Conservation (phyloP, 2,113 vertebrate species). For the Hippocampus abdominalis region DNA sequence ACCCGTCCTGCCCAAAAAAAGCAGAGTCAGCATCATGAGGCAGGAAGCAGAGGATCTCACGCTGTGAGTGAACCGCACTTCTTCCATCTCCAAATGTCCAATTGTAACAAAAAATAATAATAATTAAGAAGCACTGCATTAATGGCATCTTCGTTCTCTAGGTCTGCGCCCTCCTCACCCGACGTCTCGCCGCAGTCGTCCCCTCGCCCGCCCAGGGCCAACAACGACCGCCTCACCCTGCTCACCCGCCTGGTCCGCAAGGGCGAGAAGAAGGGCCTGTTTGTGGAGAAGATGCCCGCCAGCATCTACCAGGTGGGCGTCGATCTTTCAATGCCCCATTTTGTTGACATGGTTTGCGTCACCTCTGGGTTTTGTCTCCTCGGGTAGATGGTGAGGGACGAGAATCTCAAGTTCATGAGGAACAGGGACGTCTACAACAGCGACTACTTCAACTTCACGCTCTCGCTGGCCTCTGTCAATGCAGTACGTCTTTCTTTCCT, state of each 20-base stretch:
- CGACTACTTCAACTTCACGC: conserved; percentile 97
- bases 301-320: conserved; percentile 89
- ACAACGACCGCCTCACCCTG: conserved; percentile 93
- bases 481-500: conserved; percentile 79
- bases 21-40: conserved; percentile 91
- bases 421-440: conserved; percentile 97
- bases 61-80: conserved; percentile 74
- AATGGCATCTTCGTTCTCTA: conserved; percentile 44
- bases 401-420: conserved; percentile 98
- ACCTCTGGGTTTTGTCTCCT: neutral
- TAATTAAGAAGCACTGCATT: neutral
- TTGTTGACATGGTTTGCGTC: neutral
- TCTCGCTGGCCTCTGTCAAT: conserved; percentile 92
- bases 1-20: conserved; percentile 94
- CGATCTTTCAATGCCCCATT: neutral
- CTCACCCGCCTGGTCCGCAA: conserved; percentile 94
- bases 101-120: too few relatives aligned
- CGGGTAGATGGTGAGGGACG: conserved; percentile 91
- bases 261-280: conserved; percentile 96
- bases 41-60: conserved; percentile 96
- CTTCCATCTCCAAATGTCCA: neutral
- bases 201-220: conserved; percentile 90
- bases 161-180: conserved; percentile 95
- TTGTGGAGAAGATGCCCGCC: conserved; percentile 98
- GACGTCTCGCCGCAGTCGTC: conserved; percentile 97